Evolutionary conservation across 2,888 invertebrate species (phyloP).

Genomic region (Stegana nigrithorax): DNA sequence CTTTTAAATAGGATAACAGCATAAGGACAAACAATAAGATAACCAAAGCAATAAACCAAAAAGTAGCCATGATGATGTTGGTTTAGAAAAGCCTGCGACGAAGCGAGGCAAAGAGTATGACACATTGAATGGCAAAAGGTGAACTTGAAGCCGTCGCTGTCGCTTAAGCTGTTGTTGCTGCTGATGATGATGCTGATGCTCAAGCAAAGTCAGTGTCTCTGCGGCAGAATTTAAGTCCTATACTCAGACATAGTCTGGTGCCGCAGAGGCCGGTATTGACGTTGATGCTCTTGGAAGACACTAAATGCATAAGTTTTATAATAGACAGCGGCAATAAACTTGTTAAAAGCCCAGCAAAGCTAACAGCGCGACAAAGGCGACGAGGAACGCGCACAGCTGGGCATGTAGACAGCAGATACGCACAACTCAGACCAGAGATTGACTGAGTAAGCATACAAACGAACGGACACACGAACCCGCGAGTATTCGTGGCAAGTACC

Average conservation of each 20-base stretch:
- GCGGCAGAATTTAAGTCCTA: too few species aligned
- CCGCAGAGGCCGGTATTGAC: neutral
- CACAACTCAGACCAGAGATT: neutral
- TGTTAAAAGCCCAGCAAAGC: conserved; percentile 6
- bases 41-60: conserved; percentile 11
- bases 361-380: neutral
- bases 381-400: neutral
- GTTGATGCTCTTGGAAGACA: neutral
- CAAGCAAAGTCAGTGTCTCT: too few species aligned
- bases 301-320: conserved; percentile 17
- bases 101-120: too few species aligned
- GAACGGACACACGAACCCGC: neutral
- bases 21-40: conserved; percentile 12
- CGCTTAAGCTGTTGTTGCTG: too few species aligned
- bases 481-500: neutral
- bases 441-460: neutral
- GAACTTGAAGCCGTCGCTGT: too few species aligned
- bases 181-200: too few species aligned
- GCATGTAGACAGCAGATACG: neutral
- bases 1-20: conserved; percentile 7
- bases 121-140: too few species aligned
- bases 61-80: conserved; percentile 9
- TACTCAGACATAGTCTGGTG: too few species aligned
- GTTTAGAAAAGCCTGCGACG: conserved; percentile 1
- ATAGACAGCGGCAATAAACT: conserved; percentile 23